Conservation (phyloP, 2,888 invertebrate genomes). For the Lamellibrachia columna region DNA sequence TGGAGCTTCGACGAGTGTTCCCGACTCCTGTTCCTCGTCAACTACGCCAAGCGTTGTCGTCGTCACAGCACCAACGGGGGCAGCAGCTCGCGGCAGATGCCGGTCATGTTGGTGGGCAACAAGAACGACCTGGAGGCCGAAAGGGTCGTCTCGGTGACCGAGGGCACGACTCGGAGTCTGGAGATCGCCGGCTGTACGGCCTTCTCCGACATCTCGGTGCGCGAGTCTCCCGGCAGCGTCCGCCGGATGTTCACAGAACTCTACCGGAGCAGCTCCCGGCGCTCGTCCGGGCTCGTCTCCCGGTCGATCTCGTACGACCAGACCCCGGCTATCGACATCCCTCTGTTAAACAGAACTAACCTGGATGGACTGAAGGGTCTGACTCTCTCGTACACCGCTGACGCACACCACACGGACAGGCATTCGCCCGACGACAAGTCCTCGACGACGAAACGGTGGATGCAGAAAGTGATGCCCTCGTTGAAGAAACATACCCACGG, state of each 20-base stretch:
- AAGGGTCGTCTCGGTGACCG: conserved; percentile 72
- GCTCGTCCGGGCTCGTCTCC: not conserved
- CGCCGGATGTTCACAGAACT: not conserved
- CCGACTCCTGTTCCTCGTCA: conserved; percentile 56
- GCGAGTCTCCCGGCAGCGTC: not conserved
- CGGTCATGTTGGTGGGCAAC: conserved; percentile 84
- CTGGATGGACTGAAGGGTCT: not conserved
- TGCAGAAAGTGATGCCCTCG: not conserved
- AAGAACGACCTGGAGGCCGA: conserved; percentile 82
- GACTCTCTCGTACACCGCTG: not conserved
- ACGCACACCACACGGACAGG: not conserved
- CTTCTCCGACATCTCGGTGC: not conserved
- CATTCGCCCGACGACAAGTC: not conserved
- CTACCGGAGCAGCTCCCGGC: not conserved
- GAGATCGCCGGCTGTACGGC: conserved; percentile 41
- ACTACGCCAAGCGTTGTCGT: conserved; percentile 52
- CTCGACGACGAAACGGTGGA: not conserved
- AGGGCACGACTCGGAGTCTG: conserved; percentile 44
- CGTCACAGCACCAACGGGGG: not conserved
- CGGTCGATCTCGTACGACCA: not conserved
- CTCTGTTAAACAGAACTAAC: not conserved
- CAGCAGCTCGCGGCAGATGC: conserved; percentile 70
- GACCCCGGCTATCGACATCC: not conserved
- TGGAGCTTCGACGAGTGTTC: conserved; percentile 75
- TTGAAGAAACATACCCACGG: not conserved